A percentile compares a stretch with the other conserved stretches of the same genome.
Evolutionary conservation across 64 coral and sea anemone genomes (phyloP).

Genomic region (Pocillopora damicornis): DNA sequence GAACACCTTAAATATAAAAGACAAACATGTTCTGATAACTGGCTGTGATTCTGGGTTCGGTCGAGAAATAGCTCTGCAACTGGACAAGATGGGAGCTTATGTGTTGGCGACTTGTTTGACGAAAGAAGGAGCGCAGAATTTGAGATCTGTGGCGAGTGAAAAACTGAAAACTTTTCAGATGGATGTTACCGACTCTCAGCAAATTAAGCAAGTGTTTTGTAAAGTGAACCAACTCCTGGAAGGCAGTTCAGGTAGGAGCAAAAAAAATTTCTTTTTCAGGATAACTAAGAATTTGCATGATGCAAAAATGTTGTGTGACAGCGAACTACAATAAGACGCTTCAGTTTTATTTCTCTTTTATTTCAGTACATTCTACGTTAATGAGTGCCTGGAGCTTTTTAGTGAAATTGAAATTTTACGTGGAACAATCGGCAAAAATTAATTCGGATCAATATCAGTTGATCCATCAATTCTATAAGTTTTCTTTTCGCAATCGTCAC

Average conservation of each 20-base stretch:
- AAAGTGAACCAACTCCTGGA: neutral
- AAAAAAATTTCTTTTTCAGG: neutral
- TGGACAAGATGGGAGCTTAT: neutral
- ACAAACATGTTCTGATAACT: slow-evolving; percentile 10
- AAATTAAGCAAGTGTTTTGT: neutral
- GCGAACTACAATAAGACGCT: too few relatives aligned
- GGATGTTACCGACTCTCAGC: neutral
- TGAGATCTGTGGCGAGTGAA: neutral
- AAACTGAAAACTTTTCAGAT: neutral
- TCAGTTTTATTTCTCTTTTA: too few relatives aligned
- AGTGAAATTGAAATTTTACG: too few relatives aligned
- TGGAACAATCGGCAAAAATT: too few relatives aligned
- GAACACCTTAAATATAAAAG: neutral
- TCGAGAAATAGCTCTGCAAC: neutral
- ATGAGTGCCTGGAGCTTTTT: too few relatives aligned
- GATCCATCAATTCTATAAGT: too few relatives aligned
- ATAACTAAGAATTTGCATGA: too few relatives aligned
- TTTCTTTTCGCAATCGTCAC: too few relatives aligned
- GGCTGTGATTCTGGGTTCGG: slow-evolving; percentile 4
- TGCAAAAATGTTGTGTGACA: too few relatives aligned
- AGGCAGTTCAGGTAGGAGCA: neutral
- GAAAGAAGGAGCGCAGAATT: slow-evolving; percentile 5
- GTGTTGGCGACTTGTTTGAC: slow-evolving; percentile 19
- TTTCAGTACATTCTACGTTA: too few relatives aligned
- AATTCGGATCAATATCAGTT: too few relatives aligned